A percentile compares a stretch with the other conserved stretches of the same genome.
Evolutionary conservation across 2,888 invertebrate genomes (phyloP).

Genomic region (Stegophylla sp.): DNA sequence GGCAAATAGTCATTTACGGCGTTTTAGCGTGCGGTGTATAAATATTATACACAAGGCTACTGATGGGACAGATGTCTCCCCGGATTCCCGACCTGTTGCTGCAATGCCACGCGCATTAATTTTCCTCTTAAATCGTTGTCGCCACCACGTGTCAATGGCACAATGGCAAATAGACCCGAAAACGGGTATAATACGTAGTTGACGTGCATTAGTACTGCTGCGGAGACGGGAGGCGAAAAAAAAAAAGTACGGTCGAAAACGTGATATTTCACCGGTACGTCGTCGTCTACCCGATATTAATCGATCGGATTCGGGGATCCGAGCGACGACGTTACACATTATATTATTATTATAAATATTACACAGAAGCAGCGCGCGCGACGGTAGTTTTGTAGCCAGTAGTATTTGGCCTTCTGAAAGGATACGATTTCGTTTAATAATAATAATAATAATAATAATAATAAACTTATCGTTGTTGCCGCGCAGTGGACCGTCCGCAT

Average conservation of each 20-base stretch:
- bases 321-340: conserved; percentile 17
- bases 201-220: no score
- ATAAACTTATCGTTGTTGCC: no score
- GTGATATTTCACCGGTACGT: conserved; percentile 41
- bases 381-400: neutral
- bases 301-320: conserved; percentile 48
- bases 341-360: no score
- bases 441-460: no score
- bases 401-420: conserved; percentile 28
- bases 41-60: no score
- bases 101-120: conserved; percentile 14
- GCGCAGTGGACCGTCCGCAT: neutral
- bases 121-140: neutral
- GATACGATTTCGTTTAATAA: neutral
- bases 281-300: conserved; percentile 42
- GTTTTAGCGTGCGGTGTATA: no score
- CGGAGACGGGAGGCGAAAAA: no score
- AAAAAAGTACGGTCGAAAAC: conserved; percentile 20
- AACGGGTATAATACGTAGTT: neutral
- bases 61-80: neutral
- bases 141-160: conserved; percentile 31
- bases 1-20: no score
- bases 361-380: conserved; percentile 5
- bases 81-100: neutral
- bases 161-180: conserved; percentile 10